A percentile compares a stretch with the other conserved stretches of the same genome.
Evolutionary conservation across 2,113 vertebrate species (phyloP).

Genomic region (Forbesichthys agassizii): DNA sequence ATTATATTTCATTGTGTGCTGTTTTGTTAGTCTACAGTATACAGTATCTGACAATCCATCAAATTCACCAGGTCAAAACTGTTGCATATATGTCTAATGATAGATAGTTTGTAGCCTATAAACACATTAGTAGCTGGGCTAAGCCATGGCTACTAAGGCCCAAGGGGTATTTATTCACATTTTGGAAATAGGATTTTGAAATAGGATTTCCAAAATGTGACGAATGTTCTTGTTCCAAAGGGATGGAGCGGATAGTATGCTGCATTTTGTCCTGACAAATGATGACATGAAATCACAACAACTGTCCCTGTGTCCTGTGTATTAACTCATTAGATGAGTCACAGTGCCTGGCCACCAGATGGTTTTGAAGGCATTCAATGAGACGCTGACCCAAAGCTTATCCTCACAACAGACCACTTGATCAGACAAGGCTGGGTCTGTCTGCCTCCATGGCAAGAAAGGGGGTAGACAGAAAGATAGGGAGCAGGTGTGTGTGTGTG

Average conservation of each 20-base stretch:
- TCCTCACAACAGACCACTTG: constrained; percentile 55
- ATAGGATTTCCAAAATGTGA: background rate
- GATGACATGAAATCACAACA: constrained; percentile 5
- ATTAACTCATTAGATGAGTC: constrained; percentile 43
- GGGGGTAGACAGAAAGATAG: constrained; percentile 44
- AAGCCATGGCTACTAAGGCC: background rate
- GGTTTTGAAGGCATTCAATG: constrained; percentile 62
- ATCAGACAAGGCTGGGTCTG: constrained; percentile 67
- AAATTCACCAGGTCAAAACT: no score
- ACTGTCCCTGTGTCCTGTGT: constrained; percentile 6
- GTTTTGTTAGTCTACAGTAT: no score
- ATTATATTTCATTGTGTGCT: no score
- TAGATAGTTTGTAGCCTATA: background rate
- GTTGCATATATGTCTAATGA: no score
- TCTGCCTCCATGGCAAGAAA: constrained; percentile 36
- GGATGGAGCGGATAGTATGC: background rate
- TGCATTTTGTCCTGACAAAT: background rate
- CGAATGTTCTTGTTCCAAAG: background rate
- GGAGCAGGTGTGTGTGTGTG: constrained; percentile 10
- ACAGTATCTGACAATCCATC: no score
- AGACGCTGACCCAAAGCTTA: constrained; percentile 58
- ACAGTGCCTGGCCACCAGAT: constrained; percentile 10
- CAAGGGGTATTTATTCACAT: constrained; percentile 2
- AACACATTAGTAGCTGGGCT: background rate
- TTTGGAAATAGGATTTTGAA: constrained; percentile 10